phyloP scores from a whole-genome alignment of 1,140 invertebrate species.

The Matsumurasca onukii region DNA sequence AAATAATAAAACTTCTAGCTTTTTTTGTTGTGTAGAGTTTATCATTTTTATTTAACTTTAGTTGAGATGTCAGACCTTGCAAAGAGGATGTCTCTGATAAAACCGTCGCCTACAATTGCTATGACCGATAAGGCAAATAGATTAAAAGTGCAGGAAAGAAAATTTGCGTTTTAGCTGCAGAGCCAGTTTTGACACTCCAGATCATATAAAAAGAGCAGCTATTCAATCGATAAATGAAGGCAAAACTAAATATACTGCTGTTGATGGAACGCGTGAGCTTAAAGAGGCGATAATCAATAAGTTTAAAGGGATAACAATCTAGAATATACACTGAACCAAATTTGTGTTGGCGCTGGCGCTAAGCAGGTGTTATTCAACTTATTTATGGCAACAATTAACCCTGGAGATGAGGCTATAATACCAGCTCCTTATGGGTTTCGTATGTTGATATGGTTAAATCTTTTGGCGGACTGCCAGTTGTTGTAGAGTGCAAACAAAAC shows the following conservation, averaged over 20 bases:
- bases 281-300: conserved; percentile 6
- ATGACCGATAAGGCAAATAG: conserved; percentile 5
- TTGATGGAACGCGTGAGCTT: conserved; percentile 4
- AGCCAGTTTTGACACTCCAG: conserved; percentile 4
- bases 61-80: neutral
- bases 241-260: conserved; percentile 6
- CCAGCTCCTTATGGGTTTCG: conserved; percentile 4
- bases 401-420: neutral
- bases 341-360: conserved; percentile 4
- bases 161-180: conserved; percentile 5
- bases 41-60: conserved; percentile 7
- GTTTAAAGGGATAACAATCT: conserved; percentile 2
- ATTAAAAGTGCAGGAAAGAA: conserved; percentile 2
- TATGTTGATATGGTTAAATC: neutral
- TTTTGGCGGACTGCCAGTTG: conserved; percentile 1
- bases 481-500: conserved; percentile 2
- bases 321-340: conserved; percentile 2
- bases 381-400: conserved; percentile 6
- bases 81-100: conserved; percentile 5
- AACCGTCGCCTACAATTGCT: conserved; percentile 4
- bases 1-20: conserved; percentile 6
- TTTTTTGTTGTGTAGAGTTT: conserved; percentile 6
- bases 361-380: conserved; percentile 5
- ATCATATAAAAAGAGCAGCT: conserved; percentile 6
- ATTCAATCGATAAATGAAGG: conserved; percentile 6